phyloP scores from a whole-genome alignment of 2,888 invertebrate genomes.

The Drosophila incognita region DNA sequence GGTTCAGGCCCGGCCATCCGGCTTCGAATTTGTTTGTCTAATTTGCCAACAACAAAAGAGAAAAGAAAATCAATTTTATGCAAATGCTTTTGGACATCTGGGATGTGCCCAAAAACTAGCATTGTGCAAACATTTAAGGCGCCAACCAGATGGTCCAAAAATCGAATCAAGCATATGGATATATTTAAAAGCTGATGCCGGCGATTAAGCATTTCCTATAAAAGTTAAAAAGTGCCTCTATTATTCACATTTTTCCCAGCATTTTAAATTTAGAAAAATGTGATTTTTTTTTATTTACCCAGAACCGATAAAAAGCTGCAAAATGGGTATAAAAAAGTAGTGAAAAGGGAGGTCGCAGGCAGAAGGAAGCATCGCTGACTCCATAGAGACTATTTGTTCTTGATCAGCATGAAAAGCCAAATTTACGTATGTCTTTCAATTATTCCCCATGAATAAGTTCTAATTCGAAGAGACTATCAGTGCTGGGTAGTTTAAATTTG shows the following conservation, averaged over 20 bases:
- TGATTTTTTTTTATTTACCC: background rate
- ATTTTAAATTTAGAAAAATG: background rate
- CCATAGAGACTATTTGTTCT: background rate
- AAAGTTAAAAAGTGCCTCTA: background rate
- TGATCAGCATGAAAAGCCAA: background rate
- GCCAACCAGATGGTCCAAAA: background rate
- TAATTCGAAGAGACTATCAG: background rate
- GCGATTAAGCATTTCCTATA: background rate
- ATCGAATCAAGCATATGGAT: background rate
- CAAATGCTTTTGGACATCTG: constrained; percentile 48
- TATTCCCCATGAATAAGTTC: background rate
- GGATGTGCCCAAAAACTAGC: background rate
- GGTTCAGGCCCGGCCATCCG: constrained; percentile 1
- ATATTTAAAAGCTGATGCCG: background rate
- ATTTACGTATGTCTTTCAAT: background rate
- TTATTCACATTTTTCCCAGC: background rate
- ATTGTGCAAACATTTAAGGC: constrained; percentile 1
- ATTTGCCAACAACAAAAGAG: constrained; percentile 21
- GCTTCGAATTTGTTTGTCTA: constrained; percentile 26
- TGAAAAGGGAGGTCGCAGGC: background rate
- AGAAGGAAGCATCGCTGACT: background rate
- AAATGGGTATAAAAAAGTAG: background rate
- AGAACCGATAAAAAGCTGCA: background rate
- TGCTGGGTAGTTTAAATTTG: background rate
- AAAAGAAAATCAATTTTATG: constrained; percentile 50